Evolutionary conservation across 2,797 vertebrate species (phyloP).

Genomic region (Peromyscus eremicus): DNA sequence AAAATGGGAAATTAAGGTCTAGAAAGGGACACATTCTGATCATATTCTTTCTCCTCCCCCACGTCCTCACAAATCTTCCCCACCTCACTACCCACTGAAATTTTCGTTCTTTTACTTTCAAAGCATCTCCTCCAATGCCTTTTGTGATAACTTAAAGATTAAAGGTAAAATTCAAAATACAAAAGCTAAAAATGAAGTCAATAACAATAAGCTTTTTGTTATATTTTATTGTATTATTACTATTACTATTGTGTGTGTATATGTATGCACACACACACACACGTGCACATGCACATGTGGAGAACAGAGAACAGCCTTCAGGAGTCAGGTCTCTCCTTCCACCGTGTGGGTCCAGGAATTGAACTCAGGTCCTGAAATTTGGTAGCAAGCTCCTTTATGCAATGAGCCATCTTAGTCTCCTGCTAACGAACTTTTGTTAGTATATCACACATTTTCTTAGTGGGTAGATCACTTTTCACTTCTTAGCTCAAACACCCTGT

Average conservation of each 20-base stretch:
- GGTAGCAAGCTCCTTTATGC: neutral
- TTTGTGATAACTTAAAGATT: neutral
- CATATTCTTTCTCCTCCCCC: neutral
- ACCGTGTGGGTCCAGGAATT: neutral
- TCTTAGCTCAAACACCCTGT: constrained; percentile 22
- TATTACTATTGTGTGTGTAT: neutral
- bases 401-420: neutral
- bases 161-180: neutral
- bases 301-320: neutral
- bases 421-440: neutral
- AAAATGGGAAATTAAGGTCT: neutral
- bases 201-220: neutral
- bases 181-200: neutral
- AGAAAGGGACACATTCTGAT: neutral
- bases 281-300: accelerated
- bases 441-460: neutral
- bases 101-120: neutral
- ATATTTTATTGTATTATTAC: neutral
- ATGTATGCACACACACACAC: neutral
- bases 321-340: neutral
- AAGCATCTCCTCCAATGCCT: accelerated
- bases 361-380: neutral
- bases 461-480: neutral
- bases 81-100: neutral
- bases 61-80: neutral